These are phyloP conservation scores for Tridacna gigas DNA, from an alignment of 2,888 invertebrate genomes.

Conservation along the genomic window DNA sequence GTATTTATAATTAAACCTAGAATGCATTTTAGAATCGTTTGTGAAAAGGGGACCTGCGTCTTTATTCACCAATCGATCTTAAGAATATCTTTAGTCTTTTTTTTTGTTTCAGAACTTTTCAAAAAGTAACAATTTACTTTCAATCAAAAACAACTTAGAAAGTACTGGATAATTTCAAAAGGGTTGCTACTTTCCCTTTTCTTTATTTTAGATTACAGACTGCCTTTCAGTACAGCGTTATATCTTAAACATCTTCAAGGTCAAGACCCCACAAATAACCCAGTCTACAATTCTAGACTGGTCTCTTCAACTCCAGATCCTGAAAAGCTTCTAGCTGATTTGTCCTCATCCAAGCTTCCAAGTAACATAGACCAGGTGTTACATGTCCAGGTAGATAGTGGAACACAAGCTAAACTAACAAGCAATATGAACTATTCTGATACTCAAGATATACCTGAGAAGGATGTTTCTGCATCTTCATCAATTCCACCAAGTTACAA, in stretches of 20 bases:
- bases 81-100: no score
- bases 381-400: not conserved
- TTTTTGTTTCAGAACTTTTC: no score
- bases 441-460: conserved; percentile 66
- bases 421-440: not conserved
- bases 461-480: conserved; percentile 61
- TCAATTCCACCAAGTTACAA: conserved; percentile 50
- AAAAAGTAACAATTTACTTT: no score
- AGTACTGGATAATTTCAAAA: no score
- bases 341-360: conserved; percentile 48
- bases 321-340: conserved; percentile 65
- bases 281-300: conserved; percentile 76
- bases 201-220: conserved; percentile 46
- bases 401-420: not conserved
- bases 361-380: conserved; percentile 28
- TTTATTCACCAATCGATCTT: no score
- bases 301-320: conserved; percentile 81
- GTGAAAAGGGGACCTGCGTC: no score
- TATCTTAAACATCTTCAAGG: conserved; percentile 47
- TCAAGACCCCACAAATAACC: conserved; percentile 53
- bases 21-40: no score
- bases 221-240: conserved; percentile 47
- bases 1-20: no score
- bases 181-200: no score
- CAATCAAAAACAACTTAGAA: no score